These are phyloP conservation scores for Gobio occitaniae DNA, from an alignment of 2,797 vertebrate genomes.

Conservation along the genomic window DNA sequence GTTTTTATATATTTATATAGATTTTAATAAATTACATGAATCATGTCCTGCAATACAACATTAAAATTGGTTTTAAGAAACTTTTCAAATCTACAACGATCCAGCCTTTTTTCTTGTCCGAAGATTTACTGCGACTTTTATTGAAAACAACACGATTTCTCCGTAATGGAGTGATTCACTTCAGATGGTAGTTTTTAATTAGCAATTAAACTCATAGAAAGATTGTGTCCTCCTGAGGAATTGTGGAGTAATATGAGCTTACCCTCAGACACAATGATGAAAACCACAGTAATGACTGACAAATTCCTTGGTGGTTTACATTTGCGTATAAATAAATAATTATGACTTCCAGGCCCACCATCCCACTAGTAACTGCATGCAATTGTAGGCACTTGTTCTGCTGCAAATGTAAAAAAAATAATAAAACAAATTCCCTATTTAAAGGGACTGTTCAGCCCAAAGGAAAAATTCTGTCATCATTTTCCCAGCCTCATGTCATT, in stretches of 20 bases:
- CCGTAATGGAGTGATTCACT: constrained; percentile 33
- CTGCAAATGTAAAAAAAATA: neutral
- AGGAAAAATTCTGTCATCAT: neutral
- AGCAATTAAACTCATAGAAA: constrained; percentile 39
- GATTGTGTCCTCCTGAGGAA: constrained; percentile 26
- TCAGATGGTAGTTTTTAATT: constrained; percentile 45
- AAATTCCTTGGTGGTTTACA: constrained; percentile 47
- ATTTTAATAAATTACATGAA: constrained; percentile 17
- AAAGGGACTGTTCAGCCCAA: neutral
- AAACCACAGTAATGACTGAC: constrained; percentile 50
- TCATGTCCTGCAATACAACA: constrained; percentile 32
- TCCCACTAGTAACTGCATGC: constrained; percentile 41
- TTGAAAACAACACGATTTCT: constrained; percentile 14
- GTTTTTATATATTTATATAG: neutral
- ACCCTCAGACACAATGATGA: constrained; percentile 46
- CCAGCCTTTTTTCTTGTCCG: neutral
- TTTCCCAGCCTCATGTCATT: neutral
- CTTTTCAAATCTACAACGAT: constrained; percentile 1
- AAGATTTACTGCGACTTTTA: constrained; percentile 1
- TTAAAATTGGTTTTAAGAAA: constrained; percentile 17
- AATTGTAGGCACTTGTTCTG: constrained; percentile 21
- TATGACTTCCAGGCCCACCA: constrained; percentile 42
- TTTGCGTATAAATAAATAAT: constrained; percentile 60
- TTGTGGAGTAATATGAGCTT: constrained; percentile 41
- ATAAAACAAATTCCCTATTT: neutral